phyloP scores from a whole-genome alignment of 2,797 vertebrate genomes.

The Gymnodraco acuticeps region DNA sequence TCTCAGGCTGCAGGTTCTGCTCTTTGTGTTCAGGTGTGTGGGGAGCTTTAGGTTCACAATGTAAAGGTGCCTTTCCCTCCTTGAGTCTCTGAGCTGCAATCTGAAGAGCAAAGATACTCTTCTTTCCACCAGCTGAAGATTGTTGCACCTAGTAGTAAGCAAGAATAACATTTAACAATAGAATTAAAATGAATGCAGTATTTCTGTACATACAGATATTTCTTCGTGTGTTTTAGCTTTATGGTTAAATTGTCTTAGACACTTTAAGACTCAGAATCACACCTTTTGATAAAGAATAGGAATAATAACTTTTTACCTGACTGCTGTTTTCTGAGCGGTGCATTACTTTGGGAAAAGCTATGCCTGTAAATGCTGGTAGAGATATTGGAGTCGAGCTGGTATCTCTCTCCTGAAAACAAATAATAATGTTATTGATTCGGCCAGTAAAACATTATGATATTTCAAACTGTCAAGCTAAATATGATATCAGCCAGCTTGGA shows the following conservation, averaged over 20 bases:
- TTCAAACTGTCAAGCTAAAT: background rate
- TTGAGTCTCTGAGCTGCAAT: constrained; percentile 89
- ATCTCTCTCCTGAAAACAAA: constrained; percentile 89
- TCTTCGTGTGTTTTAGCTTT: background rate
- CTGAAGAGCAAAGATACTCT: constrained; percentile 96
- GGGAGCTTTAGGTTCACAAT: constrained; percentile 31
- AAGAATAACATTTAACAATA: background rate
- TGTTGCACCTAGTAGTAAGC: constrained; percentile 40
- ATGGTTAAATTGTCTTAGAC: background rate
- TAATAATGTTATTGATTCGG: constrained; percentile 16
- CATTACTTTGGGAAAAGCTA: constrained; percentile 92
- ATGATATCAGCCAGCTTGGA: background rate
- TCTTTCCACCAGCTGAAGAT: constrained; percentile 79
- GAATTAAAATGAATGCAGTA: background rate
- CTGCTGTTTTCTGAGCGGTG: constrained; percentile 86
- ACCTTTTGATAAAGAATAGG: background rate
- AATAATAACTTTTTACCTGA: constrained; percentile 69
- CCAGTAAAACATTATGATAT: background rate
- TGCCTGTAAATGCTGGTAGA: constrained; percentile 86
- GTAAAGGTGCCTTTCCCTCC: constrained; percentile 60
- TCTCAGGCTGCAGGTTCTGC: constrained; percentile 54
- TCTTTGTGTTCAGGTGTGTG: constrained; percentile 25
- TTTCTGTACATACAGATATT: background rate
- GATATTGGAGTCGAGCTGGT: constrained; percentile 87
- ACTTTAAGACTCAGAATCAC: background rate